These are phyloP conservation scores for Drosophila formosana DNA, from an alignment of 2,888 invertebrate genomes.

Conservation along the genomic window DNA sequence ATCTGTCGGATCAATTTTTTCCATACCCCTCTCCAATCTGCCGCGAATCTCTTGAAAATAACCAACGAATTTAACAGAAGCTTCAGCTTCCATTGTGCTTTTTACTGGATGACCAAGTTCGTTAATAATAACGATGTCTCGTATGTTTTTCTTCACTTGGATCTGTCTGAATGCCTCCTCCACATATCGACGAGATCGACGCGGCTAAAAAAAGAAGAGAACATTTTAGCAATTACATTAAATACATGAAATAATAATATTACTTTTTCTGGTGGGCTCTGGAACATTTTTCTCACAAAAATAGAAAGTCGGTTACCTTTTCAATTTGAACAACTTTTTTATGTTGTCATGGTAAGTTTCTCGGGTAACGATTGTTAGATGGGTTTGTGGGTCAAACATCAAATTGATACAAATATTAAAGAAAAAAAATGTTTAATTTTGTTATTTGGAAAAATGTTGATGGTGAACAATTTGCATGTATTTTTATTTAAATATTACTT, in stretches of 20 bases:
- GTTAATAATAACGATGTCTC: slow-evolving; percentile 81
- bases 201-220: slow-evolving; percentile 33
- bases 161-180: slow-evolving; percentile 79
- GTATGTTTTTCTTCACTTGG: slow-evolving; percentile 72
- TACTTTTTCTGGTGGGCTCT: slow-evolving; percentile 52
- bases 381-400: slow-evolving; percentile 44
- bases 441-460: too few relatives aligned
- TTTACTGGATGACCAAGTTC: slow-evolving; percentile 81
- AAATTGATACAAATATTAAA: not conserved
- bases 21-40: slow-evolving; percentile 77
- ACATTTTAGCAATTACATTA: not conserved
- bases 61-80: slow-evolving; percentile 80
- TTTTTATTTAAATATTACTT: too few relatives aligned
- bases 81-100: slow-evolving; percentile 74
- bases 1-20: slow-evolving; percentile 77
- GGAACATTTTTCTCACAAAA: slow-evolving; percentile 42
- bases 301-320: slow-evolving; percentile 13
- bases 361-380: slow-evolving; percentile 38
- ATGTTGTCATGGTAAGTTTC: slow-evolving; percentile 39
- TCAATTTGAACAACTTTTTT: not conserved
- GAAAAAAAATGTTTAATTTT: not conserved
- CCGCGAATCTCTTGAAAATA: slow-evolving; percentile 79
- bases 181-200: slow-evolving; percentile 79
- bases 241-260: not conserved
- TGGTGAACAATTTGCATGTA: too few relatives aligned